Percentiles rank a stretch among this genome's conserved stretches.
phyloP scores from a whole-genome alignment of 2,888 invertebrate genomes.

The Sialis lutaria region DNA sequence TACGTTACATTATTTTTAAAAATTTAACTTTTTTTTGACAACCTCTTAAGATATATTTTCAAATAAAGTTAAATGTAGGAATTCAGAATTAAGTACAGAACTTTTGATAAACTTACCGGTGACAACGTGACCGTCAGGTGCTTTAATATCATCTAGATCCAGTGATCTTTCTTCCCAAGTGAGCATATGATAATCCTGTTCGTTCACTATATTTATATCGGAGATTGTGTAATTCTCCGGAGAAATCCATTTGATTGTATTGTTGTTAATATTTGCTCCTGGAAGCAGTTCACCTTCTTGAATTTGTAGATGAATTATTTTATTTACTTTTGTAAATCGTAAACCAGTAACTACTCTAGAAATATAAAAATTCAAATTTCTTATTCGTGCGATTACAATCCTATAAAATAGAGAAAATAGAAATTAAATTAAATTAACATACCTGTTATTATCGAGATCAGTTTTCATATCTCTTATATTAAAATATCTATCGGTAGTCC shows the following conservation, averaged over 20 bases:
- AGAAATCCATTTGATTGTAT: constrained; percentile 47
- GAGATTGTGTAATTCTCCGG: constrained; percentile 40
- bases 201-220: constrained; percentile 36
- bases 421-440: constrained; percentile 19
- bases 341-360: constrained; percentile 65
- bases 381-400: too few relatives aligned
- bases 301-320: constrained; percentile 67
- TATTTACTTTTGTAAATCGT: constrained; percentile 53
- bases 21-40: too few relatives aligned
- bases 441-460: constrained; percentile 45
- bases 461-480: constrained; percentile 49
- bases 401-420: too few relatives aligned
- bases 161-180: constrained; percentile 59
- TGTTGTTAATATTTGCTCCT: constrained; percentile 41
- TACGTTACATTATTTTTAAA: too few relatives aligned
- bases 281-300: constrained; percentile 52
- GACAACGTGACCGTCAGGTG: constrained; percentile 47
- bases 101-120: constrained; percentile 34
- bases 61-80: too few relatives aligned
- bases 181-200: constrained; percentile 58
- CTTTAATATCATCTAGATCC: constrained; percentile 63
- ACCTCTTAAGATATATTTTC: too few relatives aligned
- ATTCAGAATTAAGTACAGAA: too few relatives aligned
- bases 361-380: constrained; percentile 7
- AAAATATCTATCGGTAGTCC: constrained; percentile 63